Evolutionary conservation across 2,888 invertebrate species (phyloP).

Genomic region (Bombyx huttoni): DNA sequence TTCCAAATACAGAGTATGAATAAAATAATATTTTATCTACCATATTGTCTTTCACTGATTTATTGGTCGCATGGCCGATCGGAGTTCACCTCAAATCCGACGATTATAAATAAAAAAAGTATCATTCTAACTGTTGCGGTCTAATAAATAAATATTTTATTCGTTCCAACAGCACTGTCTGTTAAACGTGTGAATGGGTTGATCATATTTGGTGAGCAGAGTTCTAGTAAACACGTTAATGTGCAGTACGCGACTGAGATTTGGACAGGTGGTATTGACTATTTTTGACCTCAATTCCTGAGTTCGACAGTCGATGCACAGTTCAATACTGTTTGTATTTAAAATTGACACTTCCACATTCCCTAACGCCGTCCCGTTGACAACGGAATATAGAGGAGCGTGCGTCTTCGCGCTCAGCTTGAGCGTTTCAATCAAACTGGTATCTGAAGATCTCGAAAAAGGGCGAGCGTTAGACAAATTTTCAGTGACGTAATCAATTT

Average conservation of each 20-base stretch:
- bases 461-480: constrained; percentile 42
- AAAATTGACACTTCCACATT: constrained; percentile 3
- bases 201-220: constrained; percentile 12
- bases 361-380: background rate
- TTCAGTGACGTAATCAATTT: constrained; percentile 66
- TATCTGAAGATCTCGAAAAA: constrained; percentile 53
- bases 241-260: constrained; percentile 8
- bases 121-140: no score
- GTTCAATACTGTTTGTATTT: constrained; percentile 5
- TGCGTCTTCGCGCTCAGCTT: constrained; percentile 5
- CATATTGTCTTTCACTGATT: constrained; percentile 36
- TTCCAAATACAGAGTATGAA: constrained; percentile 69
- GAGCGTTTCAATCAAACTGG: constrained; percentile 5
- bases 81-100: no score
- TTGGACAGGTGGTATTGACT: constrained; percentile 13
- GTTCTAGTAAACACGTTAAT: constrained; percentile 11
- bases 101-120: no score
- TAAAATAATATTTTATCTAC: constrained; percentile 69
- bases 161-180: constrained; percentile 1
- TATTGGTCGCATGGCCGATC: background rate
- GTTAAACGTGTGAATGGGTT: constrained; percentile 16
- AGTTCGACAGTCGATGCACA: constrained; percentile 6
- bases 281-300: constrained; percentile 7
- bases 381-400: constrained; percentile 10
- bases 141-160: background rate